These are phyloP conservation scores for Germaria angustata DNA, from an alignment of 2,888 invertebrate species.

Conservation along the genomic window DNA sequence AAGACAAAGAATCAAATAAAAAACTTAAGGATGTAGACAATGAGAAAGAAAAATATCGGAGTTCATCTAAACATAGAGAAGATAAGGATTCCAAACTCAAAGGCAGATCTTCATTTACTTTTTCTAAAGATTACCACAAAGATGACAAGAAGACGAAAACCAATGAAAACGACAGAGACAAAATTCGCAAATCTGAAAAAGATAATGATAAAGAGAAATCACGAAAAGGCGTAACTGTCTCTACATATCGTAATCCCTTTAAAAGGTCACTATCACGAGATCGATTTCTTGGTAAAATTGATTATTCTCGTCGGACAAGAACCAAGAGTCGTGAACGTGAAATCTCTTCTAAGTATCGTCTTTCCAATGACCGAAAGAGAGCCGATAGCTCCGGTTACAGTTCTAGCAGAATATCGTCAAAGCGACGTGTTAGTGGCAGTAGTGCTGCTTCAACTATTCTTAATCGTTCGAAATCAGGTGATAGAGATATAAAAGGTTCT, in stretches of 20 bases:
- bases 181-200: neutral
- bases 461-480: conserved; percentile 59
- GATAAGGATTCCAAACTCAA: conserved; percentile 21
- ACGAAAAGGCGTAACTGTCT: neutral
- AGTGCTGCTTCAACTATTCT: conserved; percentile 13
- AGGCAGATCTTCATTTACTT: neutral
- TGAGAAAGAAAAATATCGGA: conserved; percentile 14
- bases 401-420: conserved; percentile 51
- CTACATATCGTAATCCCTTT: conserved; percentile 65
- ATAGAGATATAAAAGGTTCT: conserved; percentile 33
- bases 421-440: conserved; percentile 42
- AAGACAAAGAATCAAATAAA: conserved; percentile 20
- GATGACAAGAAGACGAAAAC: conserved; percentile 14
- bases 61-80: conserved; percentile 8
- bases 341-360: conserved; percentile 19
- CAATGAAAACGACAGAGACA: neutral
- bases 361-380: conserved; percentile 35
- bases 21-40: conserved; percentile 9
- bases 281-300: conserved; percentile 52
- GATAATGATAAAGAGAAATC: conserved; percentile 31
- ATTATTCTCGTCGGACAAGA: conserved; percentile 48
- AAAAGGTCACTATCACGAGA: conserved; percentile 66
- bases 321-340: conserved; percentile 58
- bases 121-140: conserved; percentile 1
- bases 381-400: conserved; percentile 52